Evolutionary conservation across 2,113 vertebrate species (phyloP), one percentile per base, ranked within the genome.

Genomic region (Girardinichthys multiradiatus): DNA sequence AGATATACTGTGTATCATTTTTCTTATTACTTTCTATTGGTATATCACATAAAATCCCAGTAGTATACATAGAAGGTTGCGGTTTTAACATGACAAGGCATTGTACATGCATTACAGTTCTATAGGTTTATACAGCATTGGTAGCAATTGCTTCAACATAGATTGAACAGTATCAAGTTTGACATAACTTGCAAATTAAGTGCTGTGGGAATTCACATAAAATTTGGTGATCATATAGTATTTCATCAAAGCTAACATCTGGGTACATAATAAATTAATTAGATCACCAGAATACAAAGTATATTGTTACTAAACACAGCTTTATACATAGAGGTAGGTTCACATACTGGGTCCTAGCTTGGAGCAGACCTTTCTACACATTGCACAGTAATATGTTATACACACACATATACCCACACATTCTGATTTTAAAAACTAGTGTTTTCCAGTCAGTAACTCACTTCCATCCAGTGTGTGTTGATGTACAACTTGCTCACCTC

Each of bases 401-500:
- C n/a, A 28, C 57, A 3, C 26, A 27, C 11, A 27, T 28, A 28
- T 29, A 59, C 26, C 12, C 3, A 58, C 2, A 9, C 24, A 58
- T 0, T 28, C n/a, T 60, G 28, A 19, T 14, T 33, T 6, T 13
- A 33, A 62, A 42, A 15, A 64, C 1, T 12, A 61, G 24, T 26
- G n/a, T 6, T 31, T 24, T 30, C 12, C 10, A 31, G 57, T 35
- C 21, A 35, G 21, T 57, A 35, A 70, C 27, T 17, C 27, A n/a
- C 57, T 70, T 61, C 14, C 9, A 54, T 68, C 61, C 28, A 64
- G 13, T 62, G 48, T n/a, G 13, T 70, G 77, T 39, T 37, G 81
- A 83, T 67, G 68, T 64, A 57, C 2, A 24, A 42, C 39, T 79
- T 73, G 24, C 31, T 76, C 74, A 62, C 66, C 33, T 19, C 42